Evolutionary conservation across 2,888 invertebrate species (phyloP).

Genomic region (Micoletzkya japonica): DNA sequence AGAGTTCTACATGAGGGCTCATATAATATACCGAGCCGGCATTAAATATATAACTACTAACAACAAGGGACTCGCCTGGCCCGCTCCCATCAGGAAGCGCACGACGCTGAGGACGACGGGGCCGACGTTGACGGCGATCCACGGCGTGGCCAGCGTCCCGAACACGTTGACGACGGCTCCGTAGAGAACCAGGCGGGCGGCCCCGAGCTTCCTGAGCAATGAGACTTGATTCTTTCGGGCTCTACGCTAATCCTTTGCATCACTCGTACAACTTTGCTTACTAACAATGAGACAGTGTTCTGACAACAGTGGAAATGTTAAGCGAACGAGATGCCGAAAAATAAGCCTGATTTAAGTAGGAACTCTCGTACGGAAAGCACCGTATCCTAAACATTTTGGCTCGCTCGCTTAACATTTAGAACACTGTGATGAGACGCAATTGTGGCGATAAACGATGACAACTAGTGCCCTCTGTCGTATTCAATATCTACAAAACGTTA

Average conservation of each 20-base stretch:
- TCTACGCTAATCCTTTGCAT: no score
- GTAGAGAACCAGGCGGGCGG: conserved; percentile 50
- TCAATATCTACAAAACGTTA: neutral
- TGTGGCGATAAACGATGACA: no score
- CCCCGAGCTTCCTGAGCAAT: conserved; percentile 41
- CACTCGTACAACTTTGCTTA: neutral
- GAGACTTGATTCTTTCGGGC: no score
- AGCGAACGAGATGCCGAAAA: neutral
- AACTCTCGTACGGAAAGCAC: neutral
- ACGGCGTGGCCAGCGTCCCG: conserved; percentile 57
- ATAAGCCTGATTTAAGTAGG: neutral
- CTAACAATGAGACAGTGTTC: neutral
- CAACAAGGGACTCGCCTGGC: conserved; percentile 56
- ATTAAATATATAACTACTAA: no score
- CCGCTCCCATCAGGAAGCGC: conserved; percentile 61
- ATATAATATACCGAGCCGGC: no score
- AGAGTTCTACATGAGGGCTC: no score
- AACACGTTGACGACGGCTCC: conserved; percentile 59
- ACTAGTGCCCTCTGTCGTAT: no score
- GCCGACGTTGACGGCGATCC: conserved; percentile 47
- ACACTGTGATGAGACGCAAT: no score
- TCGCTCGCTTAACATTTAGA: no score
- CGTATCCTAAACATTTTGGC: no score
- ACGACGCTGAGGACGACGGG: conserved; percentile 47
- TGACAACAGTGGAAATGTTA: neutral